phyloP scores from a whole-genome alignment of 2,113 vertebrate species.

The Rhadina sibilatrix region DNA sequence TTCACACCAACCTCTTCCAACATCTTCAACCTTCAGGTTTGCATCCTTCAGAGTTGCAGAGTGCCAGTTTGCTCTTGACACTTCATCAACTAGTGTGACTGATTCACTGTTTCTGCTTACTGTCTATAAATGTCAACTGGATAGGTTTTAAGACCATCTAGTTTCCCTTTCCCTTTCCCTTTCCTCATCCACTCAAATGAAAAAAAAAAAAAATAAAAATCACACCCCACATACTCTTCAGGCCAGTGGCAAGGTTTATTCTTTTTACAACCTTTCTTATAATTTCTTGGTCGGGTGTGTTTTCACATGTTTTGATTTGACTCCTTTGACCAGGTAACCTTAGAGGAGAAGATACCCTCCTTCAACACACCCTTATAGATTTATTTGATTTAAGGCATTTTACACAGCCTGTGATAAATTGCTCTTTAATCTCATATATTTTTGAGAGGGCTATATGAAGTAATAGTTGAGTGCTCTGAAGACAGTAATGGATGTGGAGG shows the following conservation, averaged over 20 bases:
- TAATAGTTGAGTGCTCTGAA: not conserved
- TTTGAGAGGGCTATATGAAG: not conserved
- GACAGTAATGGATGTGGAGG: not conserved
- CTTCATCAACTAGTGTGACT: not conserved
- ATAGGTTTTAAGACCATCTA: not conserved
- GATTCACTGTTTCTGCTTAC: not conserved
- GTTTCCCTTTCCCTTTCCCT: not conserved
- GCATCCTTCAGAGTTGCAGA: not conserved
- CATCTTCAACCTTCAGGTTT: not conserved
- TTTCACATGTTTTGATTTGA: not conserved
- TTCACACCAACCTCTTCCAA: rapidly evolving
- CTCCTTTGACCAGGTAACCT: not conserved
- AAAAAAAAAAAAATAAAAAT: no score
- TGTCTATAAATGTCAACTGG: not conserved
- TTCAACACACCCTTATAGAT: not conserved
- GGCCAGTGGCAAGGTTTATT: not conserved
- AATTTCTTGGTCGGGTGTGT: not conserved
- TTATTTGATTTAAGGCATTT: not conserved
- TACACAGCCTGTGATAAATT: not conserved
- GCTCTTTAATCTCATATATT: not conserved
- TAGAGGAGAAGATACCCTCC: not conserved
- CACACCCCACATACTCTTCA: not conserved
- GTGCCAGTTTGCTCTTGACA: not conserved
- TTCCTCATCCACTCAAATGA: not conserved
- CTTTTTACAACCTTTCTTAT: not conserved